Evolutionary conservation across 2,888 invertebrate species (phyloP).

Genomic region (Parochlus steinenii): DNA sequence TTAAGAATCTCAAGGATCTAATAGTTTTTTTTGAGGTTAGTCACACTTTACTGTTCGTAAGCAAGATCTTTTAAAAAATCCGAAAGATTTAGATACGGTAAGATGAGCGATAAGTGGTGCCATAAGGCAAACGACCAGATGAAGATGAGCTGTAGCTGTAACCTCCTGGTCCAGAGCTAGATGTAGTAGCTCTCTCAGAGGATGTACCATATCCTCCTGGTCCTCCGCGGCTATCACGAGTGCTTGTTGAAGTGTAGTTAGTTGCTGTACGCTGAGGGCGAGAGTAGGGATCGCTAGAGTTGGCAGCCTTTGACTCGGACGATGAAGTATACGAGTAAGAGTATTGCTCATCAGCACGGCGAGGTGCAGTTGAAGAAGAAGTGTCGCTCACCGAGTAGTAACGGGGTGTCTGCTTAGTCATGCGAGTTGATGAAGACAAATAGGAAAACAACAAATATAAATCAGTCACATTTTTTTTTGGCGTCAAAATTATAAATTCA

Average conservation of each 20-base stretch:
- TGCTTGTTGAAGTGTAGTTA: conserved; percentile 45
- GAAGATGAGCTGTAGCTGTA: conserved; percentile 68
- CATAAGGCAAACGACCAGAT: conserved; percentile 67
- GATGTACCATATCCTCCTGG: conserved; percentile 63
- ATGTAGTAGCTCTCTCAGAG: conserved; percentile 54
- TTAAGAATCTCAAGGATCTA: no score
- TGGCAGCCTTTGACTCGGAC: conserved; percentile 35
- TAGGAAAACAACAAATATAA: no score
- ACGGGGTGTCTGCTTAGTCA: conserved; percentile 77
- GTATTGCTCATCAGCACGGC: conserved; percentile 66
- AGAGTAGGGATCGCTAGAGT: conserved; percentile 36
- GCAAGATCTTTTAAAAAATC: not conserved
- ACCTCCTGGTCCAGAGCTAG: conserved; percentile 60
- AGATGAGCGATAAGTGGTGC: conserved; percentile 68
- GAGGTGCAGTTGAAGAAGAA: conserved; percentile 41
- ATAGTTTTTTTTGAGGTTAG: no score
- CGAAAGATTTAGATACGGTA: conserved; percentile 58
- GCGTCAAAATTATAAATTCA: no score
- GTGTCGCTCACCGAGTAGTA: conserved; percentile 73
- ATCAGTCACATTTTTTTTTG: no score
- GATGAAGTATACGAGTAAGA: conserved; percentile 63
- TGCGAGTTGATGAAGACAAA: no score
- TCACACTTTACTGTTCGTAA: conserved; percentile 8
- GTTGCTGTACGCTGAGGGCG: conserved; percentile 43
- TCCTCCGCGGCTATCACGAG: conserved; percentile 49